Evolutionary conservation across 2,797 vertebrate genomes (phyloP), one percentile per base, ranked within the genome.

Genomic region (Mastacembelus armatus): DNA sequence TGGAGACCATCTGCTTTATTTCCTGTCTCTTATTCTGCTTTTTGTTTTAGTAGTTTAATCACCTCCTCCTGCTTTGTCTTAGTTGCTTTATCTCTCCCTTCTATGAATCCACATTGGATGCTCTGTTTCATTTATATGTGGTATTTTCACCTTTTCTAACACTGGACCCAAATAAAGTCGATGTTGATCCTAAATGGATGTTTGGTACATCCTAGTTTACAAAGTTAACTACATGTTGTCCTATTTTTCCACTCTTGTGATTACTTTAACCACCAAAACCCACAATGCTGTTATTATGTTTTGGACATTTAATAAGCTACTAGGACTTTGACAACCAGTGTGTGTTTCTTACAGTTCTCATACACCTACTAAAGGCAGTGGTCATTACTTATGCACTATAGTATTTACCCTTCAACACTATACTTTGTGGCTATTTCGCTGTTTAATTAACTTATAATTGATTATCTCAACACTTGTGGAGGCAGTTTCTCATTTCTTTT

Each of bases 371-470:
- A 47, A 16, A n/a, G n/a, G n/a, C 69, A 32, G 36, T 47, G 39
- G 60, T 66, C 33, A 29, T 29, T 8, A 27, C 9, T 42, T 6
- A 5, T 29, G 9, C 40, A 50, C 1, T 10, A 15, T 3, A 51
- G 1, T 19, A 54, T 66, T 57, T 64, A 42, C 64, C 8, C 19
- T 38, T 70, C 44, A 52, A 10, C 15, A 22, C 10, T 42, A 39
- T 4, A 24, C 38, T 69, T 27, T 16, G 16, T n/a, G 5, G 19
- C 12, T 52, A 0, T 52, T 22, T 18, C 4, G 2, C 4, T 7
- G 19, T 71, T 82, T 74, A 77, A 82, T 83, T 64, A 75, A 74
- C 62, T 29, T 43, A 2, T 10, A 66, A 47, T 73, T 61, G 63
- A 85, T 74, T 75, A 61, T 52, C 27, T 49, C 21, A 4, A 18